Base-by-base conservation (phyloP, 2,888 invertebrate species). In the Conus canariensis region DNA sequence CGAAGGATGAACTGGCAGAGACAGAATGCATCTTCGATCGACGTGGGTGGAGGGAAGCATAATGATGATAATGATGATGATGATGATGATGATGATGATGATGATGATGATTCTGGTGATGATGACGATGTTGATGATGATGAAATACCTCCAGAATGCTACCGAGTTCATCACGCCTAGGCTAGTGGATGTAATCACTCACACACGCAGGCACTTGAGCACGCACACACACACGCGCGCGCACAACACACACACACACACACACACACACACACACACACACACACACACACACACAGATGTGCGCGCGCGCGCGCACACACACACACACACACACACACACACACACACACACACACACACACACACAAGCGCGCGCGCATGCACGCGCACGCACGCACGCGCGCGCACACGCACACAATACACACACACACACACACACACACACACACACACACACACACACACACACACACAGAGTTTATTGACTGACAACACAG, bases 371-470 rank as follows among this genome's bases (percentile, higher is more conserved):
- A 0, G 25, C 77, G 22, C 12, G 25, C 77, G 10, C 5, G 22
- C 77, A 77, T 5, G 22, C 77, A 77, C 30, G 5, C 77, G 25
- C 3, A 8, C 16, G 5, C 30, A 30, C 77, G 10, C 30, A 30
- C 77, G 22, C 30, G 25, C 77, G 25, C 30, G 5, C 77, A 30
- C 30, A 14, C n/a, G n/a, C n/a, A n/a, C n/a, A n/a, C n/a, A n/a
- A n/a, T 30, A 30, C 30, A 16, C 77, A 30, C 30, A 77, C 77
- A 77, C 30, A 77, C 77, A 77, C 30, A 77, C 77, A 77, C 30
- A 30, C 77, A 77, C 30, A 77, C 77, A 77, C 30, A 77, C 77
- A 77, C 30, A 77, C 77, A 77, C 30, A 77, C 77, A 77, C 30
- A 77, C 77, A 30, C 30, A 77, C 77, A 30, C 30, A 77, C 77